Evolutionary conservation across 2,888 invertebrate genomes (phyloP).

Genomic region (Drosophila diplacantha): DNA sequence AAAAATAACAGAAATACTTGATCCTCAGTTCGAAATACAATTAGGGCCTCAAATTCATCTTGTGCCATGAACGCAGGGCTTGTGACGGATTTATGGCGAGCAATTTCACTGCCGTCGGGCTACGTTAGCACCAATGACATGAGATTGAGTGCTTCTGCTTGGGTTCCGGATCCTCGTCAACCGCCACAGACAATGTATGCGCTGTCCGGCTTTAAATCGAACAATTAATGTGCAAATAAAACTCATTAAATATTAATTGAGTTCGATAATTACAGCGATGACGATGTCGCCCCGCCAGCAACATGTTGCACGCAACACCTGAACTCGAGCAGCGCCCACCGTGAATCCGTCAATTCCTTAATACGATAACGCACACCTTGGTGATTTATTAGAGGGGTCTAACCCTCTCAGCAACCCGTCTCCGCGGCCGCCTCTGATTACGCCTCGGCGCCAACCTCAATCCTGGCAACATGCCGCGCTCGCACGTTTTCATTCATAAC

Average conservation of each 20-base stretch:
- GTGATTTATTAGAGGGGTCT: conserved; percentile 28
- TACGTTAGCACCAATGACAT: conserved; percentile 44
- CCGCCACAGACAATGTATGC: neutral
- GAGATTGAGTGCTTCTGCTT: conserved; percentile 21
- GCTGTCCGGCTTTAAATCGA: conserved; percentile 38
- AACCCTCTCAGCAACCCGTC: conserved; percentile 8
- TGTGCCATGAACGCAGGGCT: neutral
- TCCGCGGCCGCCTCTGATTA: conserved; percentile 15
- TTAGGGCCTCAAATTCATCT: neutral
- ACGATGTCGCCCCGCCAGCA: conserved; percentile 6
- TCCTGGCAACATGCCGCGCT: conserved; percentile 21
- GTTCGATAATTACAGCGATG: conserved; percentile 57
- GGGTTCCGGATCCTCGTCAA: conserved; percentile 15
- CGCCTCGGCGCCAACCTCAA: conserved; percentile 13
- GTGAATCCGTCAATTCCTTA: conserved; percentile 33
- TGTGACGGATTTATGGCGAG: conserved; percentile 45
- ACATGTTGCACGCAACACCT: conserved; percentile 58
- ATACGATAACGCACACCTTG: conserved; percentile 23
- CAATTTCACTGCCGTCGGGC: conserved; percentile 70
- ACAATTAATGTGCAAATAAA: conserved; percentile 66
- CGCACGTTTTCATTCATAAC: conserved; percentile 44
- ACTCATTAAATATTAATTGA: conserved; percentile 65
- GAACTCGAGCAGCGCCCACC: neutral
- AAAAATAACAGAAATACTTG: neutral
- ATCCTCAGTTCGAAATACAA: neutral